Evolutionary conservation across 2,888 invertebrate genomes (phyloP).

Genomic region (Trichacis sp.): DNA sequence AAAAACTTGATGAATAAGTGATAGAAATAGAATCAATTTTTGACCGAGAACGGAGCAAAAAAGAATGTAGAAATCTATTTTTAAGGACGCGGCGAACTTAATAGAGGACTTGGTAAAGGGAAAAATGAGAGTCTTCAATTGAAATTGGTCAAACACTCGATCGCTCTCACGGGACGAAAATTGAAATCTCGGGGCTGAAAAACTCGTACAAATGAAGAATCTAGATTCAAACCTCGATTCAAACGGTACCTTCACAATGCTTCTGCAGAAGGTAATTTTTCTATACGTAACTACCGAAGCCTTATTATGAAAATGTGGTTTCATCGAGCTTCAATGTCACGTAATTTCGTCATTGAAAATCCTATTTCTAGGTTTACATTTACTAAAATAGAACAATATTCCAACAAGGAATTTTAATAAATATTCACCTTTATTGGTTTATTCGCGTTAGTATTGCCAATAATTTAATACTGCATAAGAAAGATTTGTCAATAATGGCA

Average conservation of each 20-base stretch:
- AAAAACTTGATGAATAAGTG: too few species aligned
- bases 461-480: too few species aligned
- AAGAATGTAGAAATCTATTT: too few species aligned
- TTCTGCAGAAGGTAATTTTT: slow-evolving; percentile 37
- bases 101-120: neutral
- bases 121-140: neutral
- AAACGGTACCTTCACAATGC: slow-evolving; percentile 17
- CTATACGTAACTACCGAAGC: slow-evolving; percentile 38
- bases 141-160: neutral
- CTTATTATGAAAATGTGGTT: slow-evolving; percentile 36
- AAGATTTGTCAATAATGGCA: too few species aligned
- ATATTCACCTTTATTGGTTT: too few species aligned
- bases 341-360: slow-evolving; percentile 33
- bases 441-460: too few species aligned
- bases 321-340: slow-evolving; percentile 32
- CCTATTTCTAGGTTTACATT: slow-evolving; percentile 15
- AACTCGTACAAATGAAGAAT: neutral
- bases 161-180: too few species aligned
- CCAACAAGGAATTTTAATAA: too few species aligned
- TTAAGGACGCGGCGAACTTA: neutral
- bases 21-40: too few species aligned
- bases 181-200: neutral
- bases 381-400: slow-evolving; percentile 20
- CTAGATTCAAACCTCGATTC: neutral
- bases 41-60: too few species aligned